These are phyloP conservation scores for Festucalex cinctus DNA, from an alignment of 2,113 vertebrate genomes.

Conservation along the genomic window DNA sequence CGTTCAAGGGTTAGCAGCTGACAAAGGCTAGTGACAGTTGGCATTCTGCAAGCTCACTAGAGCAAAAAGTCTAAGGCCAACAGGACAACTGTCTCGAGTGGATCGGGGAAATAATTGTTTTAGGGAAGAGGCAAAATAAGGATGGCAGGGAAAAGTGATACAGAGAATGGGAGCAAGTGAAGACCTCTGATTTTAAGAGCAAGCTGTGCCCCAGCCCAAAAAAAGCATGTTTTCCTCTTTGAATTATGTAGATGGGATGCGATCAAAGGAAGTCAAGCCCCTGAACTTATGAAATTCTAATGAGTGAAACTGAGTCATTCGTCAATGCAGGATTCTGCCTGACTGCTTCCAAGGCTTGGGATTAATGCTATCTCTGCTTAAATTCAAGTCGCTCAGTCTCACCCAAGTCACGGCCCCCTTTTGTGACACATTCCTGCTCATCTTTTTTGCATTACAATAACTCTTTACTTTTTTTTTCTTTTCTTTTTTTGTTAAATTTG, in stretches of 20 bases:
- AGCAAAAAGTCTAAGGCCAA: conserved; percentile 32
- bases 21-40: conserved; percentile 50
- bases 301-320: conserved; percentile 13
- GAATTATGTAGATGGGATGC: conserved; percentile 17
- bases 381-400: conserved; percentile 9
- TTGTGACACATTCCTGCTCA: background rate
- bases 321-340: conserved; percentile 1
- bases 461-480: background rate
- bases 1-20: conserved; percentile 47
- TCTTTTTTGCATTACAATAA: background rate
- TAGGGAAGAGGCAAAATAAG: background rate
- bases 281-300: conserved; percentile 4
- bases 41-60: conserved; percentile 44
- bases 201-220: background rate
- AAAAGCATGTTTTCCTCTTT: background rate
- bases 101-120: conserved; percentile 30
- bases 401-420: background rate
- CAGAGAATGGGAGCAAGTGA: background rate
- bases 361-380: conserved; percentile 7
- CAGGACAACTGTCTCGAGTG: conserved; percentile 31
- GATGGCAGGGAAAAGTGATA: background rate
- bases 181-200: background rate
- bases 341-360: conserved; percentile 1
- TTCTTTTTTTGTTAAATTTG: too few species aligned
- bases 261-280: conserved; percentile 12